Conservation (phyloP, 2,113 vertebrate species). For the Saccopteryx bilineata region DNA sequence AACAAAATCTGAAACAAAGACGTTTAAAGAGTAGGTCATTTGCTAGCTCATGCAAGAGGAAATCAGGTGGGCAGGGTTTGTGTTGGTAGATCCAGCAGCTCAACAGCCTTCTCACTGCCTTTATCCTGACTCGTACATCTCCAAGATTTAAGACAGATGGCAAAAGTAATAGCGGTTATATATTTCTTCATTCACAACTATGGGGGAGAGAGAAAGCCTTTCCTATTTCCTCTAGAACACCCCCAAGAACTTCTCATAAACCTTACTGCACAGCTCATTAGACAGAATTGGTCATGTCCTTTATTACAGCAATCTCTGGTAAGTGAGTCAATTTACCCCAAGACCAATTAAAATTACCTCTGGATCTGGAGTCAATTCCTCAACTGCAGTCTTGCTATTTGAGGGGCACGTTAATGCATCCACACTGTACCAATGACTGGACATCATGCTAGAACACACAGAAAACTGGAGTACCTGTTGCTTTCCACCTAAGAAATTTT, state of each 20-base stretch:
- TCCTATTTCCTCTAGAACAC: neutral
- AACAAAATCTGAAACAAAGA: neutral
- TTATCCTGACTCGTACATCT: neutral
- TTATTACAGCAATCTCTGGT: neutral
- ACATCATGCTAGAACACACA: neutral
- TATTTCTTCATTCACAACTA: neutral
- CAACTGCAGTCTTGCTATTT: neutral
- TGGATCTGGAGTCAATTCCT: neutral
- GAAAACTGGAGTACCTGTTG: neutral
- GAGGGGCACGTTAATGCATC: neutral
- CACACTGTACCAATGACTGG: neutral
- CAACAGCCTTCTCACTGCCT: neutral
- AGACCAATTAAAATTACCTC: neutral
- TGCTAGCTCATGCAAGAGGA: neutral
- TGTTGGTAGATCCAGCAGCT: neutral
- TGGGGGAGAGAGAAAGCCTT: neutral
- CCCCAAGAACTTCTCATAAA: neutral
- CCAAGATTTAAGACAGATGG: conserved; percentile 5
- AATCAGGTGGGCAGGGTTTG: neutral
- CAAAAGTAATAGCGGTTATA: neutral
- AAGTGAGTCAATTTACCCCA: neutral
- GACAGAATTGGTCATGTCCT: neutral
- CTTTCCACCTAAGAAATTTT: neutral
- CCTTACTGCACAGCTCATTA: neutral
- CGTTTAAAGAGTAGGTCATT: neutral